Base-by-base conservation (phyloP, 2,797 vertebrate species). In the Remorina albescens region DNA sequence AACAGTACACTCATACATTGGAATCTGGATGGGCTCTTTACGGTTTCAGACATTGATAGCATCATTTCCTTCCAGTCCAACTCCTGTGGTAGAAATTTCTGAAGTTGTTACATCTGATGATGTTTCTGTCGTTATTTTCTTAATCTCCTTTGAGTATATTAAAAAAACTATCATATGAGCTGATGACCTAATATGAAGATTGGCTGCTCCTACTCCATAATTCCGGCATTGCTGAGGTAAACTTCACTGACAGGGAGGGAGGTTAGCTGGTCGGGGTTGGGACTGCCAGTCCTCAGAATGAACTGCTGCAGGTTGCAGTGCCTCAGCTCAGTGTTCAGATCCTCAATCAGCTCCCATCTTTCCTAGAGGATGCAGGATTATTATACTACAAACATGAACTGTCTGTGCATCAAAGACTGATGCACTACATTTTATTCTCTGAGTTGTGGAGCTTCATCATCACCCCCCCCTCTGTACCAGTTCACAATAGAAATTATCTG, bases 231-330 rank as follows among this genome's bases (percentile, higher is more conserved):
- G 2, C 50, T 73, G 61, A 91, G 86, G 60, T 73, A 84, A 13
- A 54, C 9, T 0, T 76, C 51, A 0, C 46, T 5, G 53, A 11
- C 4, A 0, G 47, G 25, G 4, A 11, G 71, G 0, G 25, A 15
- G 69, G n/a, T 28, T 0, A 39, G 71, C 49, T 83, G 83, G 67
- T 90, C 92, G 39, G 71, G 53, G 53, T 85, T 83, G 50, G 83
- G 30, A 83, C 39, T 87, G 37, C 96, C 94, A 0, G 96, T 93
- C 92, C 96, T 96, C 89, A 93, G 95, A 88, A 98, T 98, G 89
- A 98, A 98, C 84, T 97, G 96, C 89, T 97, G 96, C 83, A 98
- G 92, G 85, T 97, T 96, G 68, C 96, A 97, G 82, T 98, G 96
- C 18, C 97, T 95, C 70, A 98, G 92, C 80, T 98, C 96, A 84